These are phyloP conservation scores for Darevskia nairensis DNA, from an alignment of 2,797 vertebrate species.

Conservation along the genomic window DNA sequence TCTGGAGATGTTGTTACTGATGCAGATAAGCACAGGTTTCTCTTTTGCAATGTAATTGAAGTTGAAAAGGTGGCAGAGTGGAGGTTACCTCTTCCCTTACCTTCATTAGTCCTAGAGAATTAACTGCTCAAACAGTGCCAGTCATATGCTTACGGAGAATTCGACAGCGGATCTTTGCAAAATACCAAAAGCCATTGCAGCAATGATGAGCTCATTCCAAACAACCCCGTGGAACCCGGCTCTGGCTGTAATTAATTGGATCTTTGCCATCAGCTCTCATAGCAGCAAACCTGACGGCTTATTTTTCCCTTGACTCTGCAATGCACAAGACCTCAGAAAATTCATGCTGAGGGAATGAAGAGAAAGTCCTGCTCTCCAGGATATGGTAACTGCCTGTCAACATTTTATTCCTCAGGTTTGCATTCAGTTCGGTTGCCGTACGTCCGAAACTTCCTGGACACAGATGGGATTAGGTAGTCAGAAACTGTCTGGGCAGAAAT, in stretches of 20 bases:
- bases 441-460: too few species aligned
- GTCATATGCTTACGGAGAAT: not conserved
- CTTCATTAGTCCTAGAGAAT: not conserved
- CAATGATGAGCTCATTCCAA: slow-evolving; percentile 43
- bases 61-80: not conserved
- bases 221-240: not conserved
- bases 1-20: not conserved
- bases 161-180: not conserved
- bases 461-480: too few species aligned
- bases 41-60: slow-evolving; percentile 4
- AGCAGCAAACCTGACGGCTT: slow-evolving; percentile 2
- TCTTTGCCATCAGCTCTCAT: not conserved
- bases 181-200: not conserved
- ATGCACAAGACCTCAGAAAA: not conserved
- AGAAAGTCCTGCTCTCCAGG: not conserved
- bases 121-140: slow-evolving; percentile 2
- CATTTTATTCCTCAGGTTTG: not conserved
- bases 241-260: slow-evolving; percentile 26
- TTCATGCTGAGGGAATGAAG: slow-evolving; percentile 49
- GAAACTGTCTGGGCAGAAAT: too few species aligned
- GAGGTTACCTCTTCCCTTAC: not conserved
- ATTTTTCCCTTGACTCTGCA: slow-evolving; percentile 32
- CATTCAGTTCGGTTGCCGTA: too few species aligned
- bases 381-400: not conserved
- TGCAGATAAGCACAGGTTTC: not conserved